A percentile compares a stretch with the other conserved stretches of the same genome.
phyloP scores from a whole-genome alignment of 2,888 invertebrate genomes.

The Gortyna flavago region DNA sequence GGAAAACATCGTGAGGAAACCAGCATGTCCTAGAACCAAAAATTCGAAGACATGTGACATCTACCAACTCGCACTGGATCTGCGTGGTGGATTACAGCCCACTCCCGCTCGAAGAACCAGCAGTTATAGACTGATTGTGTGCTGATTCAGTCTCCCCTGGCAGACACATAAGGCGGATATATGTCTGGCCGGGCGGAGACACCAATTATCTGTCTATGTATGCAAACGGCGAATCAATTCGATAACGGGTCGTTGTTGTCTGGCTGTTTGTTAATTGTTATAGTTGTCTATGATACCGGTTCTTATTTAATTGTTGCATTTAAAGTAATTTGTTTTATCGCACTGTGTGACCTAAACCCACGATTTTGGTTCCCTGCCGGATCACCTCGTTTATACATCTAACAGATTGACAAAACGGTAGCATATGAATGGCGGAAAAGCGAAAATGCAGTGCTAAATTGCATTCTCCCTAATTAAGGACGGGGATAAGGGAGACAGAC shows the following conservation, averaged over 20 bases:
- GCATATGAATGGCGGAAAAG: no score
- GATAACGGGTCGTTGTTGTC: background rate
- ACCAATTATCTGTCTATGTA: slow-evolving; percentile 22
- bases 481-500: no score
- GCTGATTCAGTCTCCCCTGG: background rate
- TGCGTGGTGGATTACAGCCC: background rate
- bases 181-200: slow-evolving; percentile 7
- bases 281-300: background rate
- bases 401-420: no score
- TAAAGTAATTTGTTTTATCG: background rate
- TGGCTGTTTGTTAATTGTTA: background rate
- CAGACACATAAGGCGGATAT: slow-evolving; percentile 9
- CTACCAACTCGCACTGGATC: background rate
- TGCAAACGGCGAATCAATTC: slow-evolving; percentile 25
- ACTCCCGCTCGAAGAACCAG: background rate
- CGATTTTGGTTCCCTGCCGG: no score
- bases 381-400: no score
- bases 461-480: background rate
- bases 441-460: no score
- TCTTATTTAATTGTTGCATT: background rate
- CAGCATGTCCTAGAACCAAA: no score
- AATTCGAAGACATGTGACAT: background rate
- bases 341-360: no score
- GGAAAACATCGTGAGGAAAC: no score
- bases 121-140: background rate